Evolutionary conservation across 1,140 invertebrate genomes (phyloP).

Genomic region (Rhizoglyphus robini): DNA sequence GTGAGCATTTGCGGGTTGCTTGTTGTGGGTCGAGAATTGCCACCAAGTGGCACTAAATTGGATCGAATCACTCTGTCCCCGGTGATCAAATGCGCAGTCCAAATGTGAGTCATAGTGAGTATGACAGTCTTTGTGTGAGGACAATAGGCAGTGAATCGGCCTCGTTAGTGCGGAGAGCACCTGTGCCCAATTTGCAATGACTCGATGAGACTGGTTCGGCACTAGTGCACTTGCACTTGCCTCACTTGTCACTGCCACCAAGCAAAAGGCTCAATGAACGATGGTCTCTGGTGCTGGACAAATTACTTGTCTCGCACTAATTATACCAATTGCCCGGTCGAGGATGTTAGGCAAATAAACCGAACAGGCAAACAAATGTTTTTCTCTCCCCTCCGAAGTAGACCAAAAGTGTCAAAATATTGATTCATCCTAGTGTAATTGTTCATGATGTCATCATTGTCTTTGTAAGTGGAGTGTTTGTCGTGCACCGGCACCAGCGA

Average conservation of each 20-base stretch:
- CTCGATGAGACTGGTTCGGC: neutral
- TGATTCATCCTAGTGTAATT: neutral
- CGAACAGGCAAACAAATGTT: neutral
- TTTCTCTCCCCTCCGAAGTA: neutral
- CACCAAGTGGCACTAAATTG: too few relatives aligned
- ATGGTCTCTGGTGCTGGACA: neutral
- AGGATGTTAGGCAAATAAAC: neutral
- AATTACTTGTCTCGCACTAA: neutral
- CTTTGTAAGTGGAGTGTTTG: neutral
- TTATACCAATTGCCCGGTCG: neutral
- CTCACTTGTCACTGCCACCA: neutral
- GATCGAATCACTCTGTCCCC: neutral
- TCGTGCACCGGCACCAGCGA: neutral
- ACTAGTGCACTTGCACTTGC: neutral
- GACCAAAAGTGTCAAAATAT: neutral
- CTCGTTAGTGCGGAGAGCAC: neutral
- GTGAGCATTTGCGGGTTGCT: too few relatives aligned
- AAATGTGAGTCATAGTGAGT: neutral
- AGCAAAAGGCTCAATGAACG: neutral
- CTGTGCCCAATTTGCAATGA: slow-evolving; percentile 12
- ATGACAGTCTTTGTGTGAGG: neutral
- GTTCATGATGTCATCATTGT: neutral
- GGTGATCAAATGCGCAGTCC: slow-evolving; percentile 4
- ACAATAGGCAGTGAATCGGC: neutral
- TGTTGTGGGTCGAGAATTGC: too few relatives aligned